Percentiles rank a stretch among this genome's conserved stretches.
phyloP scores from a whole-genome alignment of 2,113 vertebrate genomes.

The Tupaia chinensis region DNA sequence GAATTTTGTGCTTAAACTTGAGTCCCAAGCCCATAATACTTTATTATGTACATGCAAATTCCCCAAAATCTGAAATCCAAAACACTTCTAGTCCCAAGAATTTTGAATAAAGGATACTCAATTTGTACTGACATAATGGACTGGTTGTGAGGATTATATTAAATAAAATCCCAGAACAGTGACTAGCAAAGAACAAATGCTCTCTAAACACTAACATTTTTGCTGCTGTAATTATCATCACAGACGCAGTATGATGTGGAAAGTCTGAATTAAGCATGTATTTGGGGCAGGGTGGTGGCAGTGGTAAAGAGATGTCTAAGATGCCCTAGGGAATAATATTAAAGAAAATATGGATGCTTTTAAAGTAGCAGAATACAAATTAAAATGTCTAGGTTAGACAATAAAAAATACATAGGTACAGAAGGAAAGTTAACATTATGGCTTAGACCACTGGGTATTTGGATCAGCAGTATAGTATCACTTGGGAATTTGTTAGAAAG shows the following conservation, averaged over 20 bases:
- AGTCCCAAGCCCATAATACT: no score
- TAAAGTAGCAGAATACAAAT: background rate
- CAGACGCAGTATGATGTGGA: background rate
- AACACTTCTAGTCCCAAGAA: no score
- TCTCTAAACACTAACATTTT: background rate
- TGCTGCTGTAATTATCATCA: background rate
- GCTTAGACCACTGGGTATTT: background rate
- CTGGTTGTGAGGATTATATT: background rate
- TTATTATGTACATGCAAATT: no score
- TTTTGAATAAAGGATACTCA: no score
- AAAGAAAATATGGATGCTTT: background rate
- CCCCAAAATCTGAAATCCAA: no score
- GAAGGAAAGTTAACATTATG: background rate
- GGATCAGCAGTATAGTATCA: background rate
- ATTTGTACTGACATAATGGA: background rate
- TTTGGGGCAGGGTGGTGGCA: background rate
- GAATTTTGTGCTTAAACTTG: no score
- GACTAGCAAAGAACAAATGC: background rate
- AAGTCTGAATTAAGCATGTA: background rate
- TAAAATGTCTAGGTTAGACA: conserved; percentile 19
- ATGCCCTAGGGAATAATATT: background rate
- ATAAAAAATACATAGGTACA: background rate
- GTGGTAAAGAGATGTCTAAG: background rate
- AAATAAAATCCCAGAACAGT: background rate
- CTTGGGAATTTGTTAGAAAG: background rate